Evolutionary conservation across 2,797 vertebrate genomes (phyloP), one percentile per base, ranked within the genome.

Genomic region (Clarias pachynema): DNA sequence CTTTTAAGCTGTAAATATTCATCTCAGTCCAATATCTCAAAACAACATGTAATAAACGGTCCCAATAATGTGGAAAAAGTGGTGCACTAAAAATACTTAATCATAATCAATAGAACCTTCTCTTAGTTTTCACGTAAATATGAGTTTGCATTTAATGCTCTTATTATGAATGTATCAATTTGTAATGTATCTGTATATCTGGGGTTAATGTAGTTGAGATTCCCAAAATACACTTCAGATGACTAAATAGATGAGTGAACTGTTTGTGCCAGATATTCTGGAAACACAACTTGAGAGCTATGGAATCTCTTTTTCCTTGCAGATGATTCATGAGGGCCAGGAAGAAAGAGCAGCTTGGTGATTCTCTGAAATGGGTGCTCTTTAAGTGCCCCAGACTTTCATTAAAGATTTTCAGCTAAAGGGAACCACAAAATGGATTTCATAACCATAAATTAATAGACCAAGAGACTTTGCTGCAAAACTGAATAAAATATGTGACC

Each of bases 231-330:
- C 59, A 80, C 79, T 56, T 44, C 34, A 18, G 79, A 73, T 63
- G 10, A 63, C 34, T 31, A 60, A 16, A 80, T 7, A 56, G 74
- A 78, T 66, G 66, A 87, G 68, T 83, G 75, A 65, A 81, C 34
- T 29, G 40, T 79, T 75, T 74, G 57, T 59, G 34, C 5, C 40
- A 56, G 79, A 84, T 84, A 60, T 85, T 89, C 73, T 86, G 29
- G 87, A 72, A 87, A 66, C 72, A 72, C 81, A 88, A 80, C 77
- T 85, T 53, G 40, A 84, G 70, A 83, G 72, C 84, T 82, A 53
- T 85, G 87, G 85, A 89, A 86, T 89, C 77, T 87, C 66, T 85
- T 74, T 57, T 81, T n/a, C 29, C 44, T 66, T 66, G 40, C 62
- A 66, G n/a, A 26, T 31, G 37, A 80, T 49, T 26, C 22, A 40